Base-by-base conservation (phyloP, 2,888 invertebrate species). In the Glaucopsyche alexis region DNA sequence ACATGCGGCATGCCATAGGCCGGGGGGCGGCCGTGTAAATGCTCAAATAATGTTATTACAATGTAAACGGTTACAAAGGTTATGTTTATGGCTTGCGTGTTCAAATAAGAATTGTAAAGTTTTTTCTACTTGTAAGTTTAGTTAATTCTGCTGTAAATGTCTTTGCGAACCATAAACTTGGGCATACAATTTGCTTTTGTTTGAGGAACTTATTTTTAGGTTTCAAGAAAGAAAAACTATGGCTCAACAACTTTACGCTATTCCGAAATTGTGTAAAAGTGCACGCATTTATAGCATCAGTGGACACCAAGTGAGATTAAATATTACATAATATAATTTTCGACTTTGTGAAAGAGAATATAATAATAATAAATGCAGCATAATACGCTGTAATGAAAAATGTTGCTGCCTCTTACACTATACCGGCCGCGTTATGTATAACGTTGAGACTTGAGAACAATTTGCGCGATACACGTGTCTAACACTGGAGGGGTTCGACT, bases 21-120 rank as follows among this genome's bases (percentile, higher is more conserved):
- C 45, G 45, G 29, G 69, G 8, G 49, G 49, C 49, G 29, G 69
- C 16, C 66, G 16, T 66, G 29, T 60, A 60, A 60, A 60, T 60
- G 60, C 66, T 66, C 66, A 66, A 66, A 42, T 42, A 42, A 66
- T 66, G 66, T 66, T 60, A 60, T 38, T 60, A 60, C 60, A 60
- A 60, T 60, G 60, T 60, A 60, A 60, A 60, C 60, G 29, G 13
- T 7, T 38, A 29, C 11, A 60, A 29, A 60, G 19, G 60, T 16
- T 60, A 9, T 60, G 29, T 60, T 60, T 60, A 60, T 60, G 60
- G 60, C 13, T 60, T 38, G 60, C 29, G 60, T 60, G 60, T 60
- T 60, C 29, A 60, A 60, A 60, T 60, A 60, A 38, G 29, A 60
- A 29, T 11, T 29, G 7, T 60, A 11, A 42, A 6, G 42, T 42